These are phyloP conservation scores for Odontocolon sp. DNA, from an alignment of 2,888 invertebrate genomes.

Conservation along the genomic window DNA sequence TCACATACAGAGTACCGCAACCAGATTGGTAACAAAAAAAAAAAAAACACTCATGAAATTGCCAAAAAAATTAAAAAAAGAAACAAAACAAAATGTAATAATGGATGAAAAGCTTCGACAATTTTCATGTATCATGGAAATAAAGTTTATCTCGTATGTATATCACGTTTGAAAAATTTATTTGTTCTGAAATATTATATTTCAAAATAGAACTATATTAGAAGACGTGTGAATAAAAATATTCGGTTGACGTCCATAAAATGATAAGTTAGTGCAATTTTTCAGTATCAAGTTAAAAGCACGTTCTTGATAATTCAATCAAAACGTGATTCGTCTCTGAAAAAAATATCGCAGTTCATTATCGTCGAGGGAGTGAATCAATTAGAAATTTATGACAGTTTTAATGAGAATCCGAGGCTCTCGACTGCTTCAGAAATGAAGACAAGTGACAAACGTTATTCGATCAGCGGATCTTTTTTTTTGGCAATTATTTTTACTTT, in stretches of 20 bases:
- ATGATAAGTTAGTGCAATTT: no score
- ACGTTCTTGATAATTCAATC: conserved; percentile 1
- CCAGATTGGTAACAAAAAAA: conserved; percentile 85
- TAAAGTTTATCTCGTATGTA: no score
- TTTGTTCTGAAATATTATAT: no score
- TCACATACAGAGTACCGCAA: conserved; percentile 90
- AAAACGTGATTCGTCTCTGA: background rate
- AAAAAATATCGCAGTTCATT: background rate
- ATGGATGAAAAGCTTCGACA: background rate
- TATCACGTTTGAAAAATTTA: no score
- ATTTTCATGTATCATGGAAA: no score
- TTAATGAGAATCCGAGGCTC: background rate
- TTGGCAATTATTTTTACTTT: background rate
- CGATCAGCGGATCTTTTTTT: background rate
- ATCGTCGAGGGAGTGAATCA: background rate
- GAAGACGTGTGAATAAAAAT: no score
- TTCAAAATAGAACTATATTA: no score
- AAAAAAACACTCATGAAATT: background rate
- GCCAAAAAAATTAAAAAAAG: background rate
- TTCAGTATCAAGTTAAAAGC: background rate
- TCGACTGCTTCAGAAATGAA: background rate
- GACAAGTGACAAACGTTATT: background rate
- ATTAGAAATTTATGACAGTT: background rate
- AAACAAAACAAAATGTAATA: background rate
- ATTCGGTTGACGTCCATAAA: no score